Percentiles rank a stretch among this genome's conserved stretches.
phyloP scores from a whole-genome alignment of 2,113 vertebrate genomes.

The Aphyosemion australe region DNA sequence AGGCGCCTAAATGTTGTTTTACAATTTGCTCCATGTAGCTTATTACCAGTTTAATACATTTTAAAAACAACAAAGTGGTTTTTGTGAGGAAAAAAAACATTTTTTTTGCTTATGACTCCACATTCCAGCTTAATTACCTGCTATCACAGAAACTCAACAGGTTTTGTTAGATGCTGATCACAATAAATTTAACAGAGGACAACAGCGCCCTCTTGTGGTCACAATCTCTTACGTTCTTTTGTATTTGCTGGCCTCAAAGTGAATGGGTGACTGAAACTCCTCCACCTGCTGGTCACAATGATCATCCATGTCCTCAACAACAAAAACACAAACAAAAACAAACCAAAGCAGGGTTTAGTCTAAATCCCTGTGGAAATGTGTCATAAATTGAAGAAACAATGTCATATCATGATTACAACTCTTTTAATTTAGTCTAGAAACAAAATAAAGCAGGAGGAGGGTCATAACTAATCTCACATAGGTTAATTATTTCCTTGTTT shows the following conservation, averaged over 20 bases:
- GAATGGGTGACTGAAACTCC: constrained; percentile 23
- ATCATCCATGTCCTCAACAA: constrained; percentile 14
- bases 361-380: not conserved
- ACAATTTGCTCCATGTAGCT: no score
- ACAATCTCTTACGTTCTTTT: constrained; percentile 59
- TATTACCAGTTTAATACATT: no score
- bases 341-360: not conserved
- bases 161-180: no score
- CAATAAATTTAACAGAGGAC: constrained; percentile 1
- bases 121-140: not conserved
- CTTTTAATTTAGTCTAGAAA: not conserved
- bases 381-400: no score
- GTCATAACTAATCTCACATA: not conserved
- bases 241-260: constrained; percentile 51
- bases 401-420: no score
- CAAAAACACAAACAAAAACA: constrained; percentile 31
- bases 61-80: not conserved
- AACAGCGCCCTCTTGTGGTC: constrained; percentile 70
- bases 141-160: not conserved
- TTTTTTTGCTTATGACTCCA: not conserved
- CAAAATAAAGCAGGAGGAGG: not conserved
- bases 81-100: not conserved
- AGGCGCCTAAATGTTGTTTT: no score
- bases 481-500: constrained; percentile 28
- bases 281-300: constrained; percentile 31